phyloP scores from a whole-genome alignment of 1,140 invertebrate genomes.

The Brachionus calyciflorus region DNA sequence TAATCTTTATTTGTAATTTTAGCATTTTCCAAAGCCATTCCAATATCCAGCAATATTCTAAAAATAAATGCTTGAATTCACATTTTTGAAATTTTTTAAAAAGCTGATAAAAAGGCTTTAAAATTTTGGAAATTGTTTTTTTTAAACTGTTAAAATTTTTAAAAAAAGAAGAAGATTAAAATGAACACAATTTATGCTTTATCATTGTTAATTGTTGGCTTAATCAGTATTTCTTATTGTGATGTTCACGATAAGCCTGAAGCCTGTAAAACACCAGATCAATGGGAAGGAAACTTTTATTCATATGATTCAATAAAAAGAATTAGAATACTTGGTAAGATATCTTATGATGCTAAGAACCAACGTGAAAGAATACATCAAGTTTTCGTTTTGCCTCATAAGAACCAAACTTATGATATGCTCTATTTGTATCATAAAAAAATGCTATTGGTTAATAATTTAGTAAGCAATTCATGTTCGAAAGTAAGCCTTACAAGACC shows the following conservation, averaged over 20 bases:
- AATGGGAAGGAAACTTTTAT: constrained; percentile 24
- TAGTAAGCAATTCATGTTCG: neutral
- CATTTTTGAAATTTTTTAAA: too few species aligned
- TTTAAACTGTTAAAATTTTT: too few species aligned
- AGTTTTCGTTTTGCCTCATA: neutral
- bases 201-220: neutral
- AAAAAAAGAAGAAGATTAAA: too few species aligned
- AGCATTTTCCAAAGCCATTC: too few species aligned
- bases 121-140: too few species aligned
- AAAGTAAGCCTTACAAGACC: neutral
- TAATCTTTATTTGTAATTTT: too few species aligned
- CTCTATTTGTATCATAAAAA: constrained; percentile 10
- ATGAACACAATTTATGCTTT: too few species aligned
- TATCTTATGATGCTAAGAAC: constrained; percentile 21
- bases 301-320: neutral
- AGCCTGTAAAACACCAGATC: constrained; percentile 17
- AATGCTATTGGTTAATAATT: neutral
- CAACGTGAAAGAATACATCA: constrained; percentile 12
- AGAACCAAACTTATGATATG: constrained; percentile 11
- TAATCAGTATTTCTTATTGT: too few species aligned
- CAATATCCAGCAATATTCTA: too few species aligned
- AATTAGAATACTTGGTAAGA: neutral
- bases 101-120: too few species aligned
- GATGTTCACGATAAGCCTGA: neutral
- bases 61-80: too few species aligned